phyloP scores from a whole-genome alignment of 2,797 vertebrate genomes.

The Vireo griseus region DNA sequence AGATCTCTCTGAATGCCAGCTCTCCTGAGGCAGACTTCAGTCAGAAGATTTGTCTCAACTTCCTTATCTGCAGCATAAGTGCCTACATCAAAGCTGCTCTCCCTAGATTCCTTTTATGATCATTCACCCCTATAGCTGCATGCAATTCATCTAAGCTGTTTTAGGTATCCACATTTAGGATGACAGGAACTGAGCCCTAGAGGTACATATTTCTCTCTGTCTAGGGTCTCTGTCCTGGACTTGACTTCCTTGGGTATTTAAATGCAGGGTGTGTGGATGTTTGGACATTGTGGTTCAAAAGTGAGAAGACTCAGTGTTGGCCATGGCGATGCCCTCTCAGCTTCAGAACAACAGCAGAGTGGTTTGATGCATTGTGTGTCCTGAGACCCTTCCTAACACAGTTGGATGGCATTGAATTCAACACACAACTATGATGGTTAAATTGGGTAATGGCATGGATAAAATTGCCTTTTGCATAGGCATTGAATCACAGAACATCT shows the following conservation, averaged over 20 bases:
- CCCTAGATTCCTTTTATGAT: not conserved
- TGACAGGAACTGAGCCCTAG: not conserved
- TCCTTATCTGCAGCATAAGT: not conserved
- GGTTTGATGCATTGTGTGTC: not conserved
- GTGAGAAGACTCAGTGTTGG: not conserved
- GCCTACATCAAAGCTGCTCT: not conserved
- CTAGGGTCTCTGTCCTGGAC: not conserved
- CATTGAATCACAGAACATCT: not conserved
- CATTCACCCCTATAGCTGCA: not conserved
- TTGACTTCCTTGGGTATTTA: not conserved
- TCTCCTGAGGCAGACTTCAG: not conserved
- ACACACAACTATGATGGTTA: not conserved
- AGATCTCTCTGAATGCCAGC: not conserved
- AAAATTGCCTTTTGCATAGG: not conserved
- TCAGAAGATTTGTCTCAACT: slow-evolving; percentile 6
- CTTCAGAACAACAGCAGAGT: not conserved
- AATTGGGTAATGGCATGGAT: not conserved
- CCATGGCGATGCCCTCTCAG: not conserved
- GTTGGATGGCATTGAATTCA: not conserved
- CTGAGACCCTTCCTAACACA: not conserved
- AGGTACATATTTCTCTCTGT: not conserved
- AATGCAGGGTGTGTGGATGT: not conserved
- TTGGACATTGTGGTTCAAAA: not conserved
- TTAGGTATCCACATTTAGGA: not conserved
- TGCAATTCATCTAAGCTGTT: not conserved